These are phyloP conservation scores for Ellobium chinense DNA, from an alignment of 2,888 invertebrate genomes.

Conservation along the genomic window DNA sequence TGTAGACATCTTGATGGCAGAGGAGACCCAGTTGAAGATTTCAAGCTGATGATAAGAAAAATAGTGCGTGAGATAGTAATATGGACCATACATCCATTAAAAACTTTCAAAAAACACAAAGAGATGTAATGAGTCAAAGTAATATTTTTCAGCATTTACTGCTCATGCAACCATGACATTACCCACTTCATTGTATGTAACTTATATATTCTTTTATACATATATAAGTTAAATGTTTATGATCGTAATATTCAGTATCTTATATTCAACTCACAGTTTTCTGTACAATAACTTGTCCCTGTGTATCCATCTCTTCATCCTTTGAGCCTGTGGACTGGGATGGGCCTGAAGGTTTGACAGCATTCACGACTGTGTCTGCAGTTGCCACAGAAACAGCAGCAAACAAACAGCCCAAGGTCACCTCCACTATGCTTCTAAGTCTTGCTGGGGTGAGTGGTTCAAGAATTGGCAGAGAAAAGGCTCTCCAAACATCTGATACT, in stretches of 20 bases:
- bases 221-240: too few relatives aligned
- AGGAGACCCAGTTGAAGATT: constrained; percentile 89
- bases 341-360: constrained; percentile 67
- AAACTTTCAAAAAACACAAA: neutral
- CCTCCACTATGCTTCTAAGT: constrained; percentile 88
- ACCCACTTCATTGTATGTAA: too few relatives aligned
- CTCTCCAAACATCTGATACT: constrained; percentile 89
- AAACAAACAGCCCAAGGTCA: constrained; percentile 91
- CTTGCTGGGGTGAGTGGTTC: constrained; percentile 93
- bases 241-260: too few relatives aligned
- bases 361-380: constrained; percentile 75
- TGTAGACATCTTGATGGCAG: constrained; percentile 90
- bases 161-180: too few relatives aligned
- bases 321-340: constrained; percentile 74
- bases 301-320: constrained; percentile 90
- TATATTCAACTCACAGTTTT: constrained; percentile 85
- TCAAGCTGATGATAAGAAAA: constrained; percentile 82
- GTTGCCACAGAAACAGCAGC: constrained; percentile 80
- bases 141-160: too few relatives aligned
- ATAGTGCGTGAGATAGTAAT: too few relatives aligned
- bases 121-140: too few relatives aligned
- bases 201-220: too few relatives aligned
- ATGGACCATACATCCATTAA: too few relatives aligned
- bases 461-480: constrained; percentile 90
- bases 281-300: constrained; percentile 91